Evolutionary conservation across 2,797 vertebrate genomes (phyloP), one percentile per base, ranked within the genome.

Genomic region (Smutsia gigantea): DNA sequence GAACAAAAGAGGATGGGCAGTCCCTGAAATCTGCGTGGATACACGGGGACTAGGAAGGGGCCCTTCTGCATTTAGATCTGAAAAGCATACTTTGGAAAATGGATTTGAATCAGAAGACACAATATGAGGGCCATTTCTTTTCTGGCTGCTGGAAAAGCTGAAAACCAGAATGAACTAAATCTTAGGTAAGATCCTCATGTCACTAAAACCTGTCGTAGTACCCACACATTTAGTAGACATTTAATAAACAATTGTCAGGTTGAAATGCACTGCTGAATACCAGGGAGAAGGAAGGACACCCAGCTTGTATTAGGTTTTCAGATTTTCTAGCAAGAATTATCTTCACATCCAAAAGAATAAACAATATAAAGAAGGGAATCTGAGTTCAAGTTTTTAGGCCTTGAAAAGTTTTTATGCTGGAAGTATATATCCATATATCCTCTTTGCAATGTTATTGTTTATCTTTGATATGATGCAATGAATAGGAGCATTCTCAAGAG

Each of bases 21-120:
- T 13, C 7, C 4, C 2, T 57, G 79, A 90, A 84, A 49, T 14
- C 3, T 37, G 3, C 11, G 25, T 31, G 46, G 21, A 27, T 49
- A 34, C 6, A 17, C 5, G 31, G 39, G 0, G 1, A 4, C 21
- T 59, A 0, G 12, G 2, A 4, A 2, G 27, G 2, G 3, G 0
- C 0, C 2, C 27, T 85, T 94, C 21, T 68, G 25, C 39, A 66
- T 64, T 78, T 95, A 42, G 55, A 81, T 42, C 31, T 83, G 15
- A 46, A 61, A 90, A 93, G 61, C 77, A 66, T 34, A 15, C 64
- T 71, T 81, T 2, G 19, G 17, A 75, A 95, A 68, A 23, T 64
- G 18, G 25, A 53, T 90, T 81, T 94, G 77, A 90, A 61, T 82
- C 39, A 81, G 57, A 75, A 85, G 66, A n/a, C 69, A 11, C 15